These are phyloP conservation scores for Labeo calbasu DNA, from an alignment of 2,797 vertebrate species.

Conservation along the genomic window DNA sequence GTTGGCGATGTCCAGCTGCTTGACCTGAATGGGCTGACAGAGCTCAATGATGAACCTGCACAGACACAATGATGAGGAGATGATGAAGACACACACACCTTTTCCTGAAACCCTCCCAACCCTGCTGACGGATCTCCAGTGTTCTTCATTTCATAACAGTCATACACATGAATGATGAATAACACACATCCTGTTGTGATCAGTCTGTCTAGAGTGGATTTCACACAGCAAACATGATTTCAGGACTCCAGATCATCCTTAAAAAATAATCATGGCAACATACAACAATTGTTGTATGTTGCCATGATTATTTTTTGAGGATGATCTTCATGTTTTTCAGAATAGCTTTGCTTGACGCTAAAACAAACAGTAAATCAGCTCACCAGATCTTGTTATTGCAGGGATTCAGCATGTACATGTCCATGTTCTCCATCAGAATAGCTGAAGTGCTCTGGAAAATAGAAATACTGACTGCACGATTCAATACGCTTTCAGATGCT, in stretches of 20 bases:
- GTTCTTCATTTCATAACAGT: background rate
- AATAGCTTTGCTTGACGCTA: background rate
- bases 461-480: background rate
- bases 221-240: too few relatives aligned
- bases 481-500: too few relatives aligned
- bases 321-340: too few relatives aligned
- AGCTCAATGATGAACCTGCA: constrained; percentile 97
- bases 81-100: background rate
- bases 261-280: background rate
- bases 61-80: constrained; percentile 13
- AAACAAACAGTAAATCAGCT: constrained; percentile 49
- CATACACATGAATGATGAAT: background rate
- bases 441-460: constrained; percentile 90
- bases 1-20: constrained; percentile 97
- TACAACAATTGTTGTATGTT: background rate
- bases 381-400: constrained; percentile 98
- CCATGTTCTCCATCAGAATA: constrained; percentile 96
- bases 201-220: background rate
- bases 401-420: constrained; percentile 97
- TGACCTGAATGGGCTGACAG: constrained; percentile 97
- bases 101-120: background rate
- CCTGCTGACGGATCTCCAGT: background rate
- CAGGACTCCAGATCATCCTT: background rate
- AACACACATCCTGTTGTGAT: background rate
- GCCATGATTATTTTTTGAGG: too few relatives aligned